Base-by-base conservation (phyloP, 2,113 vertebrate species). In the Panurus biarmicus region DNA sequence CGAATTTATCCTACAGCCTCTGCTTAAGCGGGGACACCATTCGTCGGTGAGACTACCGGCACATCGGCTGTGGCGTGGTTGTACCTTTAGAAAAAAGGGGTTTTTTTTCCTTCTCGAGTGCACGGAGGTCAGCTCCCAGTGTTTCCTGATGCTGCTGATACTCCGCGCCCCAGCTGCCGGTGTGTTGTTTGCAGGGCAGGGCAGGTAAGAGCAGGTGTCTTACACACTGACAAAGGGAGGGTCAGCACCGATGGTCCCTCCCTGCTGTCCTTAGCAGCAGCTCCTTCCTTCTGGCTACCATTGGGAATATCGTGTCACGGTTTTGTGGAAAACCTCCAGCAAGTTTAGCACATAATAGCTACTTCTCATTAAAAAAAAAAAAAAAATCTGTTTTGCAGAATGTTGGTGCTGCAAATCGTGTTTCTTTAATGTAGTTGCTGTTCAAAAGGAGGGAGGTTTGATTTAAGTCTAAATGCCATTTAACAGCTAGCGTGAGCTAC, bases 61-160 rank as follows among this genome's bases (percentile, higher is more conserved):
- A 3, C 29, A 25, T 18, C 5, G 10, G 3, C 25, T 10, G 56
- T 5, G 18, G 56, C 53, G 0, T 1, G 62, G 35, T 4, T 44
- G 24, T 36, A 6, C 19, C 44, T 54, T 11, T 7, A 35, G 60
- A 11, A 42, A n/a, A 40, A 20, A 1, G 4, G 4, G 1, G 10
- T 8, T 13, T 26, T 36, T 61, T 40, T 33, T 17, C 29, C 9
- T 24, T 36, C 4, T 7, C 3, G 18, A 6, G 17, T 17, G 38
- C 38, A 2, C 8, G 1, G 10, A 10, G 38, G 10, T n/a, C n/a
- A 53, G 31, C n/a, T 6, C 19, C 3, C 36, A 7, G 0, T 1
- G 4, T 47, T 54, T 67, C 24, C 48, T 22, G 25, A 2, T 22
- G 4, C 45, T 1, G 0, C 1, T 15, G 5, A 3, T 6, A 0